Percentiles rank a stretch among this genome's conserved stretches.
These are phyloP conservation scores for Morpho deidamia DNA, from an alignment of 2,888 invertebrate species.

Conservation along the genomic window DNA sequence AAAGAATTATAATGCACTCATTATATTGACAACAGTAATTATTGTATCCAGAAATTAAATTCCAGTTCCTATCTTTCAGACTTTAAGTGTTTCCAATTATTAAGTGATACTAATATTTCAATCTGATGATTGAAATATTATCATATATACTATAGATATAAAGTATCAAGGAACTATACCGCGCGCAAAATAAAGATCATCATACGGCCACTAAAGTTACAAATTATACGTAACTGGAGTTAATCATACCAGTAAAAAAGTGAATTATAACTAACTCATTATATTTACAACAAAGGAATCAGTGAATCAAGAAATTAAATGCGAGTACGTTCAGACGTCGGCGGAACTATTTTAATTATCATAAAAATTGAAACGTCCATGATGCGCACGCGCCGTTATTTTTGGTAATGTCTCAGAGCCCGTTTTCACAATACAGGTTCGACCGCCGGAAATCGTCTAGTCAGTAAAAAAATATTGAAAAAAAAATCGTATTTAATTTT, in stretches of 20 bases:
- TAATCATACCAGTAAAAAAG: conserved; percentile 15
- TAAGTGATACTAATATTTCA: too few relatives aligned
- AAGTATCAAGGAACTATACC: too few relatives aligned
- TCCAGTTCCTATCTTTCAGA: too few relatives aligned
- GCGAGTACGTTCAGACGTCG: conserved; percentile 17
- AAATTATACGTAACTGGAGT: conserved; percentile 9
- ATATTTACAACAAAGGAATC: conserved; percentile 15
- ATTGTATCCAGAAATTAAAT: too few relatives aligned
- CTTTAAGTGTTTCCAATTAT: too few relatives aligned
- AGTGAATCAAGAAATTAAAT: conserved; percentile 23
- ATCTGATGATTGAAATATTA: too few relatives aligned
- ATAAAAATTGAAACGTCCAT: conserved; percentile 43
- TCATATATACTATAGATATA: too few relatives aligned
- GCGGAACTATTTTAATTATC: conserved; percentile 32
- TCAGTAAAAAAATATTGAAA: too few relatives aligned
- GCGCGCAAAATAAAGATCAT: not conserved
- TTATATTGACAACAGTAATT: too few relatives aligned
- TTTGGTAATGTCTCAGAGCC: conserved; percentile 24
- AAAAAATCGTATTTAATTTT: not conserved
- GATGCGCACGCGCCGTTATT: conserved; percentile 45
- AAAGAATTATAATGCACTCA: too few relatives aligned
- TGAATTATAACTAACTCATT: conserved; percentile 14
- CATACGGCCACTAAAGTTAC: not conserved
- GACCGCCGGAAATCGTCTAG: not conserved
- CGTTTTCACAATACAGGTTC: conserved; percentile 11